These are phyloP conservation scores for Saccostrea cuccullata DNA, from an alignment of 1,140 invertebrate genomes.

Conservation along the genomic window DNA sequence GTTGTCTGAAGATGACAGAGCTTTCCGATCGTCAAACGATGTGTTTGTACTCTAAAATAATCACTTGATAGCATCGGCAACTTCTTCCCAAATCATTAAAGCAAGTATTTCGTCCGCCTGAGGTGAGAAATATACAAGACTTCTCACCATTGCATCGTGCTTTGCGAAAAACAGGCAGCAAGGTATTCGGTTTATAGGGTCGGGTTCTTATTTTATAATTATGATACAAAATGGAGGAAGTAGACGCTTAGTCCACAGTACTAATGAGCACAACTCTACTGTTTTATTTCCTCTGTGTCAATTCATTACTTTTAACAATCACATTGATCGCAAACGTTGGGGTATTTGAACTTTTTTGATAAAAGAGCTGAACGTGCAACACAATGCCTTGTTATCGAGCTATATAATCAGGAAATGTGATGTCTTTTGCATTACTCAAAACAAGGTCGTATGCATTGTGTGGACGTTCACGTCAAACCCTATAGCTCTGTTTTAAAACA, in stretches of 20 bases:
- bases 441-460: neutral
- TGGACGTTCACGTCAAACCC: neutral
- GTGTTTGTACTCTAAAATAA: neutral
- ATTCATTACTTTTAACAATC: slow-evolving; percentile 14
- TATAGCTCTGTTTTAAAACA: neutral
- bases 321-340: neutral
- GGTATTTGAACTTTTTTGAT: slow-evolving; percentile 8
- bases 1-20: slow-evolving; percentile 17
- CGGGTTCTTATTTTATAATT: neutral
- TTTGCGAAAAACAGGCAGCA: neutral
- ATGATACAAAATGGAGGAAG: neutral
- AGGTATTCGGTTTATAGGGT: neutral
- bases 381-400: neutral
- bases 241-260: neutral
- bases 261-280: slow-evolving; percentile 18
- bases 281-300: slow-evolving; percentile 26
- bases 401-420: neutral
- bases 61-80: slow-evolving; percentile 3
- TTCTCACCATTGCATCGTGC: slow-evolving; percentile 14
- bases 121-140: slow-evolving; percentile 18
- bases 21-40: neutral
- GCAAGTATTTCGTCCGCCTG: slow-evolving; percentile 26
- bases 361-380: neutral
- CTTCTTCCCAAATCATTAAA: slow-evolving; percentile 31
- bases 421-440: neutral